Evolutionary conservation across 2,113 vertebrate genomes (phyloP).

Genomic region (Tamias sibiricus): DNA sequence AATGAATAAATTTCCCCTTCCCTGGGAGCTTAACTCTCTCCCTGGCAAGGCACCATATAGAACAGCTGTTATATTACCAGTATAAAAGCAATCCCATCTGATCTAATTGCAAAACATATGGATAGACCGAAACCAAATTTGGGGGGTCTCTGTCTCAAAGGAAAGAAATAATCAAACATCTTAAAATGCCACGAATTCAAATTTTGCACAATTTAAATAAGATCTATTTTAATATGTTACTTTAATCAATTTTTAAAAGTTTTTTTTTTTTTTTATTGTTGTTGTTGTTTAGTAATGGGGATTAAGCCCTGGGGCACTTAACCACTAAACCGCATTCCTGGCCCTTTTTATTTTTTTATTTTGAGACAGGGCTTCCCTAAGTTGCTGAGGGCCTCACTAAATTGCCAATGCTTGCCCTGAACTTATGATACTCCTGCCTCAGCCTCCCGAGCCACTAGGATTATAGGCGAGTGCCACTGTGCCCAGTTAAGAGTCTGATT

Average conservation of each 20-base stretch:
- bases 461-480: background rate
- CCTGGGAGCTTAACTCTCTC: conserved; percentile 50
- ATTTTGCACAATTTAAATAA: conserved; percentile 57
- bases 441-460: background rate
- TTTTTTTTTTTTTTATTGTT: too few species aligned
- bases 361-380: background rate
- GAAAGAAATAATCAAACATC: conserved; percentile 35
- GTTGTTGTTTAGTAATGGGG: background rate
- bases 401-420: background rate
- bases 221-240: conserved; percentile 31
- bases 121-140: conserved; percentile 62
- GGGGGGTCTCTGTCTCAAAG: conserved; percentile 2
- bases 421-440: background rate
- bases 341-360: background rate
- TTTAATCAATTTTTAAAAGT: conserved; percentile 47
- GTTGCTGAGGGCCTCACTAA: background rate
- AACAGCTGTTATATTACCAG: conserved; percentile 69
- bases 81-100: conserved; percentile 69
- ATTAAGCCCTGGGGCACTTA: too few species aligned
- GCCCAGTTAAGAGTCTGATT: background rate
- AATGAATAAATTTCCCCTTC: conserved; percentile 65
- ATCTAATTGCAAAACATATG: conserved; percentile 73
- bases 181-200: conserved; percentile 54
- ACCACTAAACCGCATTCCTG: background rate
- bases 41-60: conserved; percentile 64